These are phyloP conservation scores for Clunio marinus DNA, from an alignment of 2,888 invertebrate genomes.

Conservation along the genomic window DNA sequence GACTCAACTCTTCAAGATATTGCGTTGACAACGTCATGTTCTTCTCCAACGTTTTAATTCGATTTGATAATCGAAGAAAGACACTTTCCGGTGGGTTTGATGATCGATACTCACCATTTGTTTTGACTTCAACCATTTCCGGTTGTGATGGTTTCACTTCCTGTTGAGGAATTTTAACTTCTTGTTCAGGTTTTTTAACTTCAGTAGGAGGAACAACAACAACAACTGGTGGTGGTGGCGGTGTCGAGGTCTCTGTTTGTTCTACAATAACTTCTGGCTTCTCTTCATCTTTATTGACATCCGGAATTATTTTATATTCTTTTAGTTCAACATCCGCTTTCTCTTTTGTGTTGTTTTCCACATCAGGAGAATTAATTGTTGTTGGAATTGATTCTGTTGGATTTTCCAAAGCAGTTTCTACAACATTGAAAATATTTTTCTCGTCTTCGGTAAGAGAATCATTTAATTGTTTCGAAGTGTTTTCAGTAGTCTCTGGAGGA, in stretches of 20 bases:
- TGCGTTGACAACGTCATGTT: slow-evolving; percentile 96
- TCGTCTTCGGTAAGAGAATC: background rate
- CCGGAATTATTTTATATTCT: no score
- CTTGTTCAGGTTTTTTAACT: background rate
- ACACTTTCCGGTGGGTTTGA: slow-evolving; percentile 70
- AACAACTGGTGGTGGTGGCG: no score
- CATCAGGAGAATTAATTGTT: no score
- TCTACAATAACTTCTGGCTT: no score
- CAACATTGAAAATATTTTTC: slow-evolving; percentile 19
- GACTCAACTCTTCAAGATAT: slow-evolving; percentile 92
- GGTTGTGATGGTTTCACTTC: background rate
- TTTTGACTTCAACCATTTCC: slow-evolving; percentile 20
- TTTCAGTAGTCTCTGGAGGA: no score
- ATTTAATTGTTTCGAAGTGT: background rate
- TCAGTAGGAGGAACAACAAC: no score
- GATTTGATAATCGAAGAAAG: slow-evolving; percentile 91
- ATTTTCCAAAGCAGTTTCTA: no score
- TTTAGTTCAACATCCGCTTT: no score
- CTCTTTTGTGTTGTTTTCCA: no score
- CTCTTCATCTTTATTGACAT: no score
- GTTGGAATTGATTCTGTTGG: no score
- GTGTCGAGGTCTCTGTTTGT: no score
- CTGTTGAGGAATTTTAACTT: background rate
- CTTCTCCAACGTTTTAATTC: slow-evolving; percentile 88
- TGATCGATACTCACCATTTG: slow-evolving; percentile 8